Evolutionary conservation across 1,140 invertebrate genomes (phyloP).

Genomic region (Tetramorium alpestre): DNA sequence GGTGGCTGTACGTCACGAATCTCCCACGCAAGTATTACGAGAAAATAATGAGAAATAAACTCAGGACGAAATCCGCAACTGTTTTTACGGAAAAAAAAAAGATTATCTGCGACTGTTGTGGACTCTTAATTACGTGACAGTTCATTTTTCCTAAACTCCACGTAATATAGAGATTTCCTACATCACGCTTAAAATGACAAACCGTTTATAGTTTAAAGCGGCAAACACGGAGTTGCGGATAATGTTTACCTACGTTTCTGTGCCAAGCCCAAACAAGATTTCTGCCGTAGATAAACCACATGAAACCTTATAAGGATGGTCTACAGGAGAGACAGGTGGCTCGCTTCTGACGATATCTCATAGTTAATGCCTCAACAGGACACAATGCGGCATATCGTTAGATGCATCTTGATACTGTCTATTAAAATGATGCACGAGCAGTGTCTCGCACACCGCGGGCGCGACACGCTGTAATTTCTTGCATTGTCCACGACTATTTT

Average conservation of each 20-base stretch:
- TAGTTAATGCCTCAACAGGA: constrained; percentile 57
- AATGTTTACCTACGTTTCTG: constrained; percentile 4
- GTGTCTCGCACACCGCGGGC: background rate
- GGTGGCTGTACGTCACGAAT: background rate
- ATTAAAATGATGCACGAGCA: constrained; percentile 50
- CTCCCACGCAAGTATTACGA: background rate
- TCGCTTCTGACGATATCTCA: constrained; percentile 46
- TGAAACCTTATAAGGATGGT: constrained; percentile 45
- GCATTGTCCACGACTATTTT: constrained; percentile 33
- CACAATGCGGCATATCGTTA: constrained; percentile 56
- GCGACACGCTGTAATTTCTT: constrained; percentile 19
- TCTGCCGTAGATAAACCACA: constrained; percentile 41
- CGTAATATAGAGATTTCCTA: constrained; percentile 14
- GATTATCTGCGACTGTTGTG: background rate
- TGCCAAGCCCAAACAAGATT: constrained; percentile 50
- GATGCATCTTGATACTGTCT: constrained; percentile 59
- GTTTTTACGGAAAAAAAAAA: background rate
- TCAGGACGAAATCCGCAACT: background rate
- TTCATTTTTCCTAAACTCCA: background rate
- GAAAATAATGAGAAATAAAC: constrained; percentile 21
- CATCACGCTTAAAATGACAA: constrained; percentile 7
- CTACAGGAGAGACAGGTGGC: constrained; percentile 62
- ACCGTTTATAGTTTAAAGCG: constrained; percentile 15
- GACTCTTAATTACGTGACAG: background rate
- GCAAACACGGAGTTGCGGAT: background rate